Percentiles rank a stretch among this genome's conserved stretches.
These are phyloP conservation scores for Archivesica marissinica DNA, from an alignment of 1,140 invertebrate genomes.

Conservation along the genomic window DNA sequence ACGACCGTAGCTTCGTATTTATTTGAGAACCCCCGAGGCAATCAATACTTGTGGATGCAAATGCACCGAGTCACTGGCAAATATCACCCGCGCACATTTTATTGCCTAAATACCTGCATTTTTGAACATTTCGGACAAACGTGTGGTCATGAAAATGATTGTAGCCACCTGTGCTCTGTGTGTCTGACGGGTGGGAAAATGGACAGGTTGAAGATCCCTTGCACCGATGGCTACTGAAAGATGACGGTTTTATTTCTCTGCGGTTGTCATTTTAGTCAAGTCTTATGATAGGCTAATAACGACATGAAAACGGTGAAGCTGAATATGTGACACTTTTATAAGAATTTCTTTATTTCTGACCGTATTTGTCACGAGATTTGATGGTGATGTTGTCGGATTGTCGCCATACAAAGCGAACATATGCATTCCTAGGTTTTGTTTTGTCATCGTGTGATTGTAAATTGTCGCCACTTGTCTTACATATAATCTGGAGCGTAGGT, in stretches of 20 bases:
- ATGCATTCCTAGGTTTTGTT: slow-evolving; percentile 6
- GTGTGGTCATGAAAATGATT: slow-evolving; percentile 40
- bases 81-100: slow-evolving; percentile 35
- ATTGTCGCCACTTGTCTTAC: neutral
- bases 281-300: slow-evolving; percentile 47
- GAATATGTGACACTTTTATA: slow-evolving; percentile 58
- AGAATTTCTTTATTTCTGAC: slow-evolving; percentile 28
- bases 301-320: slow-evolving; percentile 27
- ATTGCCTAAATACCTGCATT: slow-evolving; percentile 51
- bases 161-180: slow-evolving; percentile 38
- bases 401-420: neutral
- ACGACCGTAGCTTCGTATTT: slow-evolving; percentile 45
- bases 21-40: slow-evolving; percentile 34
- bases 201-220: slow-evolving; percentile 6
- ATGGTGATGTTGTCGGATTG: slow-evolving; percentile 20
- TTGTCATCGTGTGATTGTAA: neutral
- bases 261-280: slow-evolving; percentile 42
- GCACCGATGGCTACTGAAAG: slow-evolving; percentile 4
- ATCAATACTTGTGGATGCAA: slow-evolving; percentile 29
- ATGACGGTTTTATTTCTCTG: slow-evolving; percentile 55
- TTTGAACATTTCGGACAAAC: slow-evolving; percentile 45
- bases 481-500: too few species aligned
- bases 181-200: slow-evolving; percentile 42
- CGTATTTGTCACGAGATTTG: slow-evolving; percentile 31
- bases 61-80: slow-evolving; percentile 27